Evolutionary conservation across 2,888 invertebrate species (phyloP), one percentile per base, ranked within the genome.

Genomic region (Incurvaria masculella): DNA sequence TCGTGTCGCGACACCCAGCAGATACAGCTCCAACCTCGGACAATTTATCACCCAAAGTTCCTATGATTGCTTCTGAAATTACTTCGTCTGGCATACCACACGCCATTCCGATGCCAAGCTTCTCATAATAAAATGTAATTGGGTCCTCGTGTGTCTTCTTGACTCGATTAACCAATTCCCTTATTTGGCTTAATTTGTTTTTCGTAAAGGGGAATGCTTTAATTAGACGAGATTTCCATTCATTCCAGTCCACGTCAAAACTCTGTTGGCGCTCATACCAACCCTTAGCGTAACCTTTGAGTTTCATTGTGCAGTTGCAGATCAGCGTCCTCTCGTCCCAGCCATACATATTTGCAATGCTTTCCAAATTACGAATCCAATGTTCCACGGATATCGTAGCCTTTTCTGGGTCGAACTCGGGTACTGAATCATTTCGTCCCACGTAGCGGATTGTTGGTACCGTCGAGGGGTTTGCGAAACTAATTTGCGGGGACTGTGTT

Each of bases 271-370:
- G 44, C 16, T 56, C 54, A 48, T 52, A 57, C 56, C 57, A 57
- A 10, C 47, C 47, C 41, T 52, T 54, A 10, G 53, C 53, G 46
- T 53, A 54, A 5, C 55, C 55, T 16, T 40, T 42, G 16, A 57
- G 44, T 33, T 57, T 57, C 16, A 52, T 27, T 5, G 52, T 53
- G n/a, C 52, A 54, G 21, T 56, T 53, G 23, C 55, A 54, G 17
- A 57, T 51, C 10, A 53, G 21, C 3, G 54, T 56, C 3, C 48
- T 42, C 38, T 57, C 52, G 45, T 57, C 53, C 56, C 56, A 57
- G 11, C 49, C 51, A 50, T 54, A 51, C 49, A 55, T 51, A 8
- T 45, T 52, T 33, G 53, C 51, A 11, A 47, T 46, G 41, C 47
- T 48, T 21, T 56, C 57, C 21, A 57, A 38, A 40, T 52, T 57